Conservation (phyloP, 2,113 vertebrate genomes). For the Mesitornis unicolor region DNA sequence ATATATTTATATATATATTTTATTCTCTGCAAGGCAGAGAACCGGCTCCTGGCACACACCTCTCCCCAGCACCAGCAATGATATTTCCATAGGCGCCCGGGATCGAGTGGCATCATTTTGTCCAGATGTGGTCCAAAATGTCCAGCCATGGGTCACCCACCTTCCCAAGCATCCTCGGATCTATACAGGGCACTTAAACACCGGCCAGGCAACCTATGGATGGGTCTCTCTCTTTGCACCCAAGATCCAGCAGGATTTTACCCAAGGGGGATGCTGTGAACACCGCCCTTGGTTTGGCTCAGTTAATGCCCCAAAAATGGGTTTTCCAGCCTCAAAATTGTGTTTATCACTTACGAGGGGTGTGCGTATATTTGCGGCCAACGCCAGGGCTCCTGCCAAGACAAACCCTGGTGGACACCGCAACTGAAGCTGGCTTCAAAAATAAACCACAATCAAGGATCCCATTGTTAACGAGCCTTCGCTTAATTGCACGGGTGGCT, state of each 20-base stretch:
- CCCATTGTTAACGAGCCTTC: neutral
- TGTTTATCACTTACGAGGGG: neutral
- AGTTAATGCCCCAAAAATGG: neutral
- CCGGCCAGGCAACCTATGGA: neutral
- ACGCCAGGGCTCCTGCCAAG: no score
- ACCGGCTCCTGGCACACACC: neutral
- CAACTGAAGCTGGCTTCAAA: neutral
- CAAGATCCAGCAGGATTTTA: neutral
- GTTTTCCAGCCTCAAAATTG: neutral
- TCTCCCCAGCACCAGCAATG: rapidly evolving
- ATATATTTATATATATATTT: neutral
- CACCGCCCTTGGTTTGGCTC: neutral
- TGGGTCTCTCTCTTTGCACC: neutral
- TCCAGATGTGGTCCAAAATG: neutral
- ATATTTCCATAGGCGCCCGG: neutral
- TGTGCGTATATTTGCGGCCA: neutral
- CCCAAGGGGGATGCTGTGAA: neutral
- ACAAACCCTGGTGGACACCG: neutral
- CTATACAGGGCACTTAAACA: rapidly evolving
- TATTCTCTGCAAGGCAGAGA: neutral
- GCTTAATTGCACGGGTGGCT: neutral
- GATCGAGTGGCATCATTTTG: rapidly evolving
- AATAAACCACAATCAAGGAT: neutral
- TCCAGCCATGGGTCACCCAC: neutral
- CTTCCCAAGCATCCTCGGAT: neutral